phyloP scores from a whole-genome alignment of 2,888 invertebrate genomes.

The Andricus curvator region DNA sequence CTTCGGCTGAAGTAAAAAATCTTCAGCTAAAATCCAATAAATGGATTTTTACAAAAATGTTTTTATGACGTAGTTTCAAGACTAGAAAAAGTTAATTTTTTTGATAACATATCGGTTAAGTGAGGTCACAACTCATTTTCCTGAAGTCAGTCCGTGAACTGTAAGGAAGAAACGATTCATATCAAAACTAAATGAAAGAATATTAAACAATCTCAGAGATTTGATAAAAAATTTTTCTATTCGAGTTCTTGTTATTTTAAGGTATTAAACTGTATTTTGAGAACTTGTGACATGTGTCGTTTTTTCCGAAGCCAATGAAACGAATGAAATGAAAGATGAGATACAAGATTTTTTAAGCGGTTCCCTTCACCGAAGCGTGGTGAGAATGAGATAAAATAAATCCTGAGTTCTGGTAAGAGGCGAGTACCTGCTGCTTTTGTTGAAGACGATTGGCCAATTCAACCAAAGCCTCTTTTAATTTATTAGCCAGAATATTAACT shows the following conservation, averaged over 20 bases:
- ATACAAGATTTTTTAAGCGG: slow-evolving; percentile 60
- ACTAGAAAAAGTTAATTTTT: not conserved
- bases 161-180: slow-evolving; percentile 12
- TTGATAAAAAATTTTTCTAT: not conserved
- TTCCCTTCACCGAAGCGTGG: slow-evolving; percentile 67
- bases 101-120: not conserved
- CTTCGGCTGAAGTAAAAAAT: not conserved
- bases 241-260: not conserved
- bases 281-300: not conserved
- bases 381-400: slow-evolving; percentile 42
- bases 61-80: slow-evolving; percentile 1
- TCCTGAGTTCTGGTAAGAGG: slow-evolving; percentile 71
- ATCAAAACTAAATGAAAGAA: not conserved
- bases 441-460: slow-evolving; percentile 67
- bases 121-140: slow-evolving; percentile 3
- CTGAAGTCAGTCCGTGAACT: not conserved
- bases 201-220: not conserved
- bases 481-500: slow-evolving; percentile 68
- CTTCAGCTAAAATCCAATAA: not conserved
- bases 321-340: slow-evolving; percentile 18
- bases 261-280: not conserved
- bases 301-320: slow-evolving; percentile 5
- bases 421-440: slow-evolving; percentile 76
- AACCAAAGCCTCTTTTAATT: slow-evolving; percentile 69
- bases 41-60: slow-evolving; percentile 18